These are phyloP conservation scores for Metacarcinus magister DNA, from an alignment of 2,888 invertebrate genomes.

Conservation along the genomic window DNA sequence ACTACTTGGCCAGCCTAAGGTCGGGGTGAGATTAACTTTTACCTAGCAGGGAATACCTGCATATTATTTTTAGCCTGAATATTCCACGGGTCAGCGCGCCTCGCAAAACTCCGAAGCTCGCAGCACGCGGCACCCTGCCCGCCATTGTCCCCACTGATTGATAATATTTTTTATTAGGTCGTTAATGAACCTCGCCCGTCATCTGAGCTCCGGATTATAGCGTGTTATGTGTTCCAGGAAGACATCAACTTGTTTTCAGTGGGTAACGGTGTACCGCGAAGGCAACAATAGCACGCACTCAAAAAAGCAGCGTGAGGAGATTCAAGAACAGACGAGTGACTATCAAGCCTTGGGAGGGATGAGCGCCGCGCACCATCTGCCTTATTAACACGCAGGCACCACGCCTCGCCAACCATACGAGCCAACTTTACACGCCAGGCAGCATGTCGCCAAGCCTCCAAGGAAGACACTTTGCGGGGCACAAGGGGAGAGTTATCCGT, in stretches of 20 bases:
- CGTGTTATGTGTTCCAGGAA: constrained; percentile 41
- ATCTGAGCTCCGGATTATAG: constrained; percentile 10
- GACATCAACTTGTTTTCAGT: neutral
- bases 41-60: neutral
- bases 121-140: neutral
- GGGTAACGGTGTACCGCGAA: neutral
- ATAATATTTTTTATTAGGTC: neutral
- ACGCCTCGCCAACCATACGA: neutral
- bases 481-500: constrained; percentile 4
- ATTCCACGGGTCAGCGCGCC: neutral
- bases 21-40: neutral
- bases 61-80: neutral
- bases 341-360: neutral
- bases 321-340: neutral
- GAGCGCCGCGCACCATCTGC: neutral
- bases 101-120: neutral
- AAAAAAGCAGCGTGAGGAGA: neutral
- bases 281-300: neutral
- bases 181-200: constrained; percentile 27
- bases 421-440: constrained; percentile 21
- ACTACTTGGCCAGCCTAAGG: neutral
- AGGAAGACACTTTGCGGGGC: constrained; percentile 19
- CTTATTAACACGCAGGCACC: neutral
- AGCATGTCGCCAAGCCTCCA: neutral
- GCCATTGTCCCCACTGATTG: neutral